Evolutionary conservation across 2,888 invertebrate species (phyloP), one percentile per base, ranked within the genome.

Genomic region (Calliopum simillimum): DNA sequence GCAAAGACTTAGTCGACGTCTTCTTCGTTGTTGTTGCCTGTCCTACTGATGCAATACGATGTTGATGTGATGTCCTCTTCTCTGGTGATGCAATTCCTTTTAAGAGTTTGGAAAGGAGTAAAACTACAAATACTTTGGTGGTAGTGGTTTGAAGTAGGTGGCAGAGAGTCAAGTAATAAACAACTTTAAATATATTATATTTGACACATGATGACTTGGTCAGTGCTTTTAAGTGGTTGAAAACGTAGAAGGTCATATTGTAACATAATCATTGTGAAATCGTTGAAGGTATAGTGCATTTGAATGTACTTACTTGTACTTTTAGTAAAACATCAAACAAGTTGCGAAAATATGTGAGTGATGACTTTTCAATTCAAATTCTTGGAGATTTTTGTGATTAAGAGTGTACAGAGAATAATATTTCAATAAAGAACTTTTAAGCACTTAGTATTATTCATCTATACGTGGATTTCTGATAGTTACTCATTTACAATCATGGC

Each of bases 1-100:
- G 68, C 47, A 53, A 59, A 44, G 63, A 58, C 21, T 46, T 55
- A 8, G 43, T 25, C 43, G 61, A 23, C 46, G 21, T 61, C 33
- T 33, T 33, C 33, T 33, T 33, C 33, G 5, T 33, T 33, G 5
- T 33, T 33, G 33, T 8, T 33, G 33, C 33, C 33, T 8, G 33
- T 33, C 8, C 8, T 61, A 21, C 46, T 14, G 23, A 4, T 23
- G 61, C 61, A 5, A 46, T 61, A 23, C 46, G 14, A 19, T 46
- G 46, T 33, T 33, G 55, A 56, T 21, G 55, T 13, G 55, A 19
- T 13, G 55, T 25, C 25, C 55, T 33, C 33, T 33, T 33, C n/a
- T 3, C 33, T 56, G 55, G 21, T 23, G 55, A 56, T 56, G 55
- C 12, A 23, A 21, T 56, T 56, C 25, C 55, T 56, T 23, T 21